Evolutionary conservation across 2,888 invertebrate species (phyloP).

Genomic region (Oscheius sp.): DNA sequence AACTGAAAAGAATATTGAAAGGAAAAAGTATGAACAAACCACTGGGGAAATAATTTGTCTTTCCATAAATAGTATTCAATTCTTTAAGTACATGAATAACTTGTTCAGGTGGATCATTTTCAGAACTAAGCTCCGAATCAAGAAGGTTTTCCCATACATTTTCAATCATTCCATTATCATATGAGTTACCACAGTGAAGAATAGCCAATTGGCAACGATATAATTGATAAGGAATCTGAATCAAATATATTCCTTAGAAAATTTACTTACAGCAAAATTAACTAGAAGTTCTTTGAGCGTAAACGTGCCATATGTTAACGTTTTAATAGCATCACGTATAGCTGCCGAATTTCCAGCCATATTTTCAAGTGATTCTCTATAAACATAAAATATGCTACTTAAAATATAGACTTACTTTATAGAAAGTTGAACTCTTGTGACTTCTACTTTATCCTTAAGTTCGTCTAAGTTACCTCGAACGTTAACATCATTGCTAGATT

Average conservation of each 20-base stretch:
- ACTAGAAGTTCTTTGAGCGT: conserved; percentile 44
- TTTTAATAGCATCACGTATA: conserved; percentile 30
- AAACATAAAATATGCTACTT: not conserved
- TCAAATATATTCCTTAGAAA: not conserved
- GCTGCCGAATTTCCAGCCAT: not conserved
- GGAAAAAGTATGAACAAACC: too few species aligned
- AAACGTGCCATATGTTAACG: conserved; percentile 41
- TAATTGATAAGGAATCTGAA: conserved; percentile 49
- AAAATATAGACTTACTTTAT: conserved; percentile 41
- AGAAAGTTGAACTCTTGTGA: conserved; percentile 79
- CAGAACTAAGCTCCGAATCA: conserved; percentile 56
- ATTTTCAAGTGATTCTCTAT: conserved; percentile 8
- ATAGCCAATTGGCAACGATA: conserved; percentile 90
- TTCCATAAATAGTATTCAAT: conserved; percentile 38
- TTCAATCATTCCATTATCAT: conserved; percentile 86
- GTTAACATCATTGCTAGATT: conserved; percentile 76
- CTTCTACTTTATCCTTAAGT: conserved; percentile 90
- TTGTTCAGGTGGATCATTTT: conserved; percentile 23
- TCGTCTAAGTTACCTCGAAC: conserved; percentile 84
- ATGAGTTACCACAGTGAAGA: conserved; percentile 90
- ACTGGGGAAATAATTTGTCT: conserved; percentile 51
- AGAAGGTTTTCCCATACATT: conserved; percentile 88
- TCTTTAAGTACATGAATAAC: conserved; percentile 33
- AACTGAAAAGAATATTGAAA: conserved; percentile 33
- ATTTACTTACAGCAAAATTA: conserved; percentile 33